Conservation (phyloP, 2,113 vertebrate genomes). For the Pholis gunnellus region DNA sequence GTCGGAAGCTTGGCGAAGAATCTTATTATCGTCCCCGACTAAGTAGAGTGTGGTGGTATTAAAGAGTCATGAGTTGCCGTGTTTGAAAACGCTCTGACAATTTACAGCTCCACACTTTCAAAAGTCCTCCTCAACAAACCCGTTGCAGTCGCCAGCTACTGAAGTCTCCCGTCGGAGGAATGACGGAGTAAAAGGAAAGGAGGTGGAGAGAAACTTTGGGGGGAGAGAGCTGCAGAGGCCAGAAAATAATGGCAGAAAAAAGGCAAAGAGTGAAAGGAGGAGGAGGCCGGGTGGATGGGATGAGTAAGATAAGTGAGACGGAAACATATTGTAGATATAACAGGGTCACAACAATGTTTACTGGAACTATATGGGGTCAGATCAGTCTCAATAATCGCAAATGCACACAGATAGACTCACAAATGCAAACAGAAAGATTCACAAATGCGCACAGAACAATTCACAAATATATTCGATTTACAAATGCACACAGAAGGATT, state of each 20-base stretch:
- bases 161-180: background rate
- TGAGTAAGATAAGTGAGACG: background rate
- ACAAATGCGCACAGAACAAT: too few species aligned
- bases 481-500: too few species aligned
- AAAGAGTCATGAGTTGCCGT: conserved; percentile 58
- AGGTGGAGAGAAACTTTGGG: background rate
- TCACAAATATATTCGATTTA: too few species aligned
- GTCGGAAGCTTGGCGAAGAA: conserved; percentile 21
- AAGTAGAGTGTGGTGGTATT: conserved; percentile 39
- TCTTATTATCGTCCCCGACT: conserved; percentile 30
- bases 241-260: background rate
- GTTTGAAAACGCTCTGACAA: conserved; percentile 42
- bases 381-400: too few species aligned
- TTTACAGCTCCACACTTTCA: conserved; percentile 42
- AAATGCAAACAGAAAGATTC: too few species aligned
- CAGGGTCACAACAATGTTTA: background rate
- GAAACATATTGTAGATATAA: background rate
- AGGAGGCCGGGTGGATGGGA: background rate
- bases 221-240: background rate
- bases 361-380: too few species aligned
- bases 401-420: too few species aligned
- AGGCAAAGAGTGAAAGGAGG: background rate
- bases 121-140: conserved; percentile 31
- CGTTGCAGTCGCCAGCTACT: background rate
- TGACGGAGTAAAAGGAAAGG: background rate